Evolutionary conservation across 1,140 invertebrate genomes (phyloP), one percentile per base, ranked within the genome.

Genomic region (Brachionus manjavacas): DNA sequence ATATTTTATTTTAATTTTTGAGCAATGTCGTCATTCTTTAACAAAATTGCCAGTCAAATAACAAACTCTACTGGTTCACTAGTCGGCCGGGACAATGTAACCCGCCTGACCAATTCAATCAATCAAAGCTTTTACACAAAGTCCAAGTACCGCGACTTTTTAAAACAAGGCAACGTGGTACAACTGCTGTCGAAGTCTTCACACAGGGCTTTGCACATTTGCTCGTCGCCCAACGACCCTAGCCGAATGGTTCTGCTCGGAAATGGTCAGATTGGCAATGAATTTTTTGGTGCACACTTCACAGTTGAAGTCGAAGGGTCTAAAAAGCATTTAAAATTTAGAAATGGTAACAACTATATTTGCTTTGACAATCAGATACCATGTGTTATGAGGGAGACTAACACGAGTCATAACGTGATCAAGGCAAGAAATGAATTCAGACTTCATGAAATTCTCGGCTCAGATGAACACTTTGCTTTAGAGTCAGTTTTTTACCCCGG

Each of bases 401-500:
- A 81, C 41, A 4, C 11, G 3, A 81, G 35, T 35, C 20, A 64
- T 25, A 81, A 35, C 1, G 31, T 20, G 9, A 60, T 81, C 11
- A 81, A 55, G 25, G 49, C 79, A 16, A 23, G 79, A 4, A 81
- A 81, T 68, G 79, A 81, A 46, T 81, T 81, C 39, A 60, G 79
- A 43, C 41, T 81, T 12, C 79, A 81, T 35, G 79, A 81, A 60
- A 60, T 81, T 23, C 12, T 81, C 6, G 79, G 79, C 28, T 81
- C 79, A 28, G 79, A 81, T 46, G 79, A 81, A 20, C 52, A 64
- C 25, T 81, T 81, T 64, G 49, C 79, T 16, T 25, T 81, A 11
- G 79, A 81, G n/a, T 81, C 79, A 2, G 79, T 81, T 2, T 81
- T 64, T 25, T 81, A 23, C 55, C 79, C 79, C 12, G 79, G 79